A percentile compares a stretch with the other conserved stretches of the same genome.
phyloP scores from a whole-genome alignment of 2,113 vertebrate genomes.

The Grus americana region DNA sequence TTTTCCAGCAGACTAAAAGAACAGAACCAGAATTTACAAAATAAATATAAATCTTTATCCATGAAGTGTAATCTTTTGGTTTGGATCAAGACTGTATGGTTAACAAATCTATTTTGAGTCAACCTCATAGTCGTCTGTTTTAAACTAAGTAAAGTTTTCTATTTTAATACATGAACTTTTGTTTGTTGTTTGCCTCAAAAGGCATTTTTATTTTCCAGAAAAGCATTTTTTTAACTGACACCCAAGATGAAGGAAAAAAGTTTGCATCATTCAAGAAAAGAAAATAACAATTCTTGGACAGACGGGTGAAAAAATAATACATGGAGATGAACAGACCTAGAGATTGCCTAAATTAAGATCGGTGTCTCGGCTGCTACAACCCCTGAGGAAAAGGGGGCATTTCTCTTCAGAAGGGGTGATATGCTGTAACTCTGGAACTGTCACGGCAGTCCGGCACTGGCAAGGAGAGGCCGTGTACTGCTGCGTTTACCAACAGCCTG shows the following conservation, averaged over 20 bases:
- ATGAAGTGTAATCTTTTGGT: neutral
- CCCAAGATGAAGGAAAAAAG: neutral
- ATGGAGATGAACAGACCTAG: neutral
- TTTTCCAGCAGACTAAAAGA: neutral
- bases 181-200: neutral
- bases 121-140: neutral
- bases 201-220: neutral
- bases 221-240: neutral
- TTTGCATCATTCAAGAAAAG: neutral
- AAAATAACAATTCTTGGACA: neutral
- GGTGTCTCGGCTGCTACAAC: neutral
- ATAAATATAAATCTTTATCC: neutral
- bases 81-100: neutral
- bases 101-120: neutral
- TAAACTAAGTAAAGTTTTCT: neutral
- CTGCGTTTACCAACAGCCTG: neutral
- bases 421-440: neutral
- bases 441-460: neutral
- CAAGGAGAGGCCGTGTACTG: neutral
- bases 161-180: neutral
- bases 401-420: neutral
- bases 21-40: neutral
- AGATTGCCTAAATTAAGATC: neutral
- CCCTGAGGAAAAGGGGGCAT: neutral
- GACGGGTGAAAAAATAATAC: neutral